Conservation (phyloP, 2,888 invertebrate species). For the Plebejus melissa region DNA sequence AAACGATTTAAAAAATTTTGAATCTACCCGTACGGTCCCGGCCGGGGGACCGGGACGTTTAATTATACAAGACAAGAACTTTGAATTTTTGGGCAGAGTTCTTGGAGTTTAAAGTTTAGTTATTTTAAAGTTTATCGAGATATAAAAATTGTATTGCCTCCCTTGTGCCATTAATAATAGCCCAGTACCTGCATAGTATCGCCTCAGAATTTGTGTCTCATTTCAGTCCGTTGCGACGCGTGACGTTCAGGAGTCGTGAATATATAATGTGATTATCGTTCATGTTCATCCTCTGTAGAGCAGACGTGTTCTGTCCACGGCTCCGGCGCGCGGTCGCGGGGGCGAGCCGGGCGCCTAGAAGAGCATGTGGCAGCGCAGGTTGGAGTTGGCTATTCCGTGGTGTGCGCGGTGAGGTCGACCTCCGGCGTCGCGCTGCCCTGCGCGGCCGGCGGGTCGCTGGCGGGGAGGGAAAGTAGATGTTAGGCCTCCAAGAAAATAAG, state of each 20-base stretch:
- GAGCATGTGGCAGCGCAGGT: constrained; percentile 80
- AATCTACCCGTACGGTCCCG: constrained; percentile 55
- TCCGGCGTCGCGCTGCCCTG: constrained; percentile 80
- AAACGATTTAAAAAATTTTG: constrained; percentile 68
- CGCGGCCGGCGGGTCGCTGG: constrained; percentile 86
- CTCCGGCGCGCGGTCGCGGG: constrained; percentile 28
- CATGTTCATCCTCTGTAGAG: constrained; percentile 50
- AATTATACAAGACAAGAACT: constrained; percentile 49
- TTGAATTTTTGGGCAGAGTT: constrained; percentile 57
- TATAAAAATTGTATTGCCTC: constrained; percentile 55
- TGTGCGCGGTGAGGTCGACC: constrained; percentile 81
- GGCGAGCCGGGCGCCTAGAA: constrained; percentile 53
- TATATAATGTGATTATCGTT: constrained; percentile 44
- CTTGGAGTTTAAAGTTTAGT: constrained; percentile 46
- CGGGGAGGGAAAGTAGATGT: constrained; percentile 93
- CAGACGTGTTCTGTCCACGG: constrained; percentile 39
- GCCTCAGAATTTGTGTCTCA: constrained; percentile 45
- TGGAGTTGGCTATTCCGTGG: constrained; percentile 79
- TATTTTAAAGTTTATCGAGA: constrained; percentile 46
- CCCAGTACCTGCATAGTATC: constrained; percentile 56
- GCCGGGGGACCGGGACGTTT: constrained; percentile 48
- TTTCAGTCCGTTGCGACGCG: constrained; percentile 59
- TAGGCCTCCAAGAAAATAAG: constrained; percentile 95
- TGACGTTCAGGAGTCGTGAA: constrained; percentile 40
- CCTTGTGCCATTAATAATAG: constrained; percentile 73